phyloP scores from a whole-genome alignment of 1,140 invertebrate genomes.

The Meloidogyne chitwoodi region DNA sequence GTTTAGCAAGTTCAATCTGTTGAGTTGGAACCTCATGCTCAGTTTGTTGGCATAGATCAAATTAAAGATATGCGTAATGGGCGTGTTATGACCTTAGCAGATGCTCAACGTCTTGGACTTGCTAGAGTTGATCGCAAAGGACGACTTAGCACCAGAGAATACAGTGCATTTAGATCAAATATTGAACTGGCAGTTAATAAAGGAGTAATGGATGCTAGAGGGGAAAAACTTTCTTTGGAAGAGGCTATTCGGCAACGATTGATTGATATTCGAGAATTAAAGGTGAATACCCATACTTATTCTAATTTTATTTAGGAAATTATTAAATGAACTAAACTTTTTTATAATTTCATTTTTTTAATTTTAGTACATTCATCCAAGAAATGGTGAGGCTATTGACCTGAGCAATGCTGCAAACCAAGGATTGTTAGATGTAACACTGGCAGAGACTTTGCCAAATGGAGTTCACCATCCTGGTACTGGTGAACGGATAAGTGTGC shows the following conservation, averaged over 20 bases:
- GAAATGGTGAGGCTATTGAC: slow-evolving; percentile 47
- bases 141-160: slow-evolving; percentile 54
- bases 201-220: slow-evolving; percentile 50
- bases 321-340: too few relatives aligned
- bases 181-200: slow-evolving; percentile 55
- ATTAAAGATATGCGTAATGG: slow-evolving; percentile 53
- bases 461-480: slow-evolving; percentile 58
- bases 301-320: too few relatives aligned
- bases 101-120: slow-evolving; percentile 56
- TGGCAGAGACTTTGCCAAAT: slow-evolving; percentile 55
- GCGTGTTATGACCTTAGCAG: slow-evolving; percentile 51
- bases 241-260: slow-evolving; percentile 61
- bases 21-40: slow-evolving; percentile 57
- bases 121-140: slow-evolving; percentile 59
- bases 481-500: slow-evolving; percentile 68
- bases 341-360: neutral
- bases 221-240: slow-evolving; percentile 59
- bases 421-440: slow-evolving; percentile 58
- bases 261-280: slow-evolving; percentile 56
- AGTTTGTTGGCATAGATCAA: slow-evolving; percentile 59
- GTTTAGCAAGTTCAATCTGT: slow-evolving; percentile 55
- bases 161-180: slow-evolving; percentile 58
- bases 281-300: too few relatives aligned
- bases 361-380: slow-evolving; percentile 46
- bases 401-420: slow-evolving; percentile 56